phyloP scores from a whole-genome alignment of 2,888 invertebrate species.

The Lottia gigantea region DNA sequence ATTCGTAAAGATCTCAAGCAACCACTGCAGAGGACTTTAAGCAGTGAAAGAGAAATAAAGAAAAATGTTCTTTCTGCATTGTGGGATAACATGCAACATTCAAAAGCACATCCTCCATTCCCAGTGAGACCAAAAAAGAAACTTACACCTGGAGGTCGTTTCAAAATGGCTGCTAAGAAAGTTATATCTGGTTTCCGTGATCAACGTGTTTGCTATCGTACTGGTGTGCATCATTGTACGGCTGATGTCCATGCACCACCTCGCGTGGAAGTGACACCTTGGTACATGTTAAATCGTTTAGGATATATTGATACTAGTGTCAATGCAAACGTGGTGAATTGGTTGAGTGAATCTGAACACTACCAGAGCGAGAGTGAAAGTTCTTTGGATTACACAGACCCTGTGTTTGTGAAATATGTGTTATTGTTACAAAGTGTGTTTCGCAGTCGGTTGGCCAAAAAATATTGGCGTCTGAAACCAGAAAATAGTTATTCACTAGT shows the following conservation, averaged over 20 bases:
- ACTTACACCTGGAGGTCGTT: not conserved
- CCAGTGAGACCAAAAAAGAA: not conserved
- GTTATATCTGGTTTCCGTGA: not conserved
- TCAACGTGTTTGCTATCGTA: not conserved
- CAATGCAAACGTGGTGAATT: not conserved
- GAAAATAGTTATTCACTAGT: not conserved
- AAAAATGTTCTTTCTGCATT: not conserved
- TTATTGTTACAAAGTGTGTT: constrained; percentile 7
- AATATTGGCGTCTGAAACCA: not conserved
- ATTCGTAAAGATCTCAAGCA: not conserved
- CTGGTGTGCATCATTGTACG: constrained; percentile 1
- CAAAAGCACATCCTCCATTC: not conserved
- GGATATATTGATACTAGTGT: not conserved
- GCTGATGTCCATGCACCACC: not conserved
- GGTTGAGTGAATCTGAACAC: not conserved
- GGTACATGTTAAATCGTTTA: not conserved
- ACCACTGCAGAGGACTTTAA: not conserved
- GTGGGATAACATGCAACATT: not conserved
- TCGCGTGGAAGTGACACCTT: not conserved
- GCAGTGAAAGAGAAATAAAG: not conserved
- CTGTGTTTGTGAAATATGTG: constrained; percentile 5
- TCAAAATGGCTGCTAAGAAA: not conserved
- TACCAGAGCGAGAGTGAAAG: not conserved
- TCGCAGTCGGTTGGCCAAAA: not conserved
- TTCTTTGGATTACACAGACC: not conserved